These are phyloP conservation scores for Mesoclemmys tuberculata DNA, from an alignment of 2,113 vertebrate species.

Conservation along the genomic window DNA sequence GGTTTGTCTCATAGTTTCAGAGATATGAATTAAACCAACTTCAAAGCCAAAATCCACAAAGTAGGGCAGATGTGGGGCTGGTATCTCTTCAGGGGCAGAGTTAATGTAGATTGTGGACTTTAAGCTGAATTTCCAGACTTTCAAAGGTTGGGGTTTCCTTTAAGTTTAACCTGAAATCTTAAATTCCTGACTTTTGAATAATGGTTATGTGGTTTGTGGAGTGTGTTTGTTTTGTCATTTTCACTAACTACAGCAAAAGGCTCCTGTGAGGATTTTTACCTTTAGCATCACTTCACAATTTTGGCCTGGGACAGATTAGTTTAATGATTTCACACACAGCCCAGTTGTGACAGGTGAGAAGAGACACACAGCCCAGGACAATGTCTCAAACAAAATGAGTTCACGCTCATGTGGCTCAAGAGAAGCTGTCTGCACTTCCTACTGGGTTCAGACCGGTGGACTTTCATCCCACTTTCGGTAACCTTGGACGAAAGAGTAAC, in stretches of 20 bases:
- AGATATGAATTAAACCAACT: neutral
- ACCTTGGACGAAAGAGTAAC: neutral
- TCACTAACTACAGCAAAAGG: neutral
- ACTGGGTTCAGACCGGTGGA: neutral
- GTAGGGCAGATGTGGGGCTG: neutral
- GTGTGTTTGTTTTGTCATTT: neutral
- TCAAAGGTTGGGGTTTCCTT: neutral
- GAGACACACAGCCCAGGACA: neutral
- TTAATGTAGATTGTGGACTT: neutral
- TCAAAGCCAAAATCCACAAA: neutral
- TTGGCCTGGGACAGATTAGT: neutral
- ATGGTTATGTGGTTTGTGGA: neutral
- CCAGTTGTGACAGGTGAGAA: neutral
- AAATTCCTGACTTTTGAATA: neutral
- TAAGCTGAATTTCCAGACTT: neutral
- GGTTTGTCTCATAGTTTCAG: neutral
- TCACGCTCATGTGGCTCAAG: neutral
- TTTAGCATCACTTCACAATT: neutral
- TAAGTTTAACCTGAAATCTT: neutral
- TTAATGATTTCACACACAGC: neutral
- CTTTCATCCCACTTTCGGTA: neutral
- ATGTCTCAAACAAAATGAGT: neutral
- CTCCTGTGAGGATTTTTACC: neutral
- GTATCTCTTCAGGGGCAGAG: neutral
- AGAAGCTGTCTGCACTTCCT: neutral